Evolutionary conservation across 2,888 invertebrate species (phyloP).

Genomic region (Chaetogeoica ovagalla): DNA sequence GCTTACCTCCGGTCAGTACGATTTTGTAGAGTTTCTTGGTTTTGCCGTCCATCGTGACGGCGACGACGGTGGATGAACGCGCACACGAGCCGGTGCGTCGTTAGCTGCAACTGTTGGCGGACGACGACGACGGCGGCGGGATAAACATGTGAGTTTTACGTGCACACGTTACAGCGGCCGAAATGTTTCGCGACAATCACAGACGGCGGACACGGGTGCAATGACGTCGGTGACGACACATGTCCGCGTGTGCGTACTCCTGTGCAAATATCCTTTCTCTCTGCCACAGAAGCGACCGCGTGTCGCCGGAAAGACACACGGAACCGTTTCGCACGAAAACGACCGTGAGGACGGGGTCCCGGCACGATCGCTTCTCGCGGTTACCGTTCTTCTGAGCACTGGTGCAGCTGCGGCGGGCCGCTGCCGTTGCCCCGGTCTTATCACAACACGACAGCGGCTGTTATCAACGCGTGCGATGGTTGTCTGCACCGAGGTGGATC

Average conservation of each 20-base stretch:
- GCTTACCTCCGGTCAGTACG: conserved; percentile 86
- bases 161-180: conserved; percentile 4
- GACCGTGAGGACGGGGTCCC: not conserved
- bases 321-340: not conserved
- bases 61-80: not conserved
- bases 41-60: conserved; percentile 59
- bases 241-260: too few species aligned
- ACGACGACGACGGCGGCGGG: not conserved
- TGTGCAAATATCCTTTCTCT: too few species aligned
- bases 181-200: too few species aligned
- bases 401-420: not conserved
- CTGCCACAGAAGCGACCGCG: too few species aligned
- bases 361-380: not conserved
- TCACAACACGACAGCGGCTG: not conserved
- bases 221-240: not conserved
- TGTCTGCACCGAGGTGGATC: too few species aligned
- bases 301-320: too few species aligned
- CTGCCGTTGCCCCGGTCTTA: not conserved
- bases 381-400: not conserved
- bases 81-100: not conserved
- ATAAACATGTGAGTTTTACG: conserved; percentile 28
- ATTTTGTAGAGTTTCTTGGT: conserved; percentile 76
- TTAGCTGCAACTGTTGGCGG: not conserved
- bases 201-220: not conserved
- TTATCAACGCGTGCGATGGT: too few species aligned